A percentile compares a stretch with the other conserved stretches of the same genome.
Evolutionary conservation across 2,797 vertebrate genomes (phyloP).

Genomic region (Rhabdophis nuchalis): DNA sequence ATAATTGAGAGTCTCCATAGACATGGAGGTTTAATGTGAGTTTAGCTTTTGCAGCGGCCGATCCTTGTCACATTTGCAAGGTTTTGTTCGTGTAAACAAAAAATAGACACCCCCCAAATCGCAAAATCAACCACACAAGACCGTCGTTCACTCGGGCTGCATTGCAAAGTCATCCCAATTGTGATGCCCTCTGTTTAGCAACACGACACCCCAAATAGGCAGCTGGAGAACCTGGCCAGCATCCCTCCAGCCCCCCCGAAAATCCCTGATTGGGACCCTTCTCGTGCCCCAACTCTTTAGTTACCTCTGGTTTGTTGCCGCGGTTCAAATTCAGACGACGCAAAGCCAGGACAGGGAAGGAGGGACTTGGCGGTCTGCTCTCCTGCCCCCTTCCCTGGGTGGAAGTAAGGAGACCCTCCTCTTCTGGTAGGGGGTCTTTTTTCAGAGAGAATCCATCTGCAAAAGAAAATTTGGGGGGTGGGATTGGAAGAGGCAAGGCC

Average conservation of each 20-base stretch:
- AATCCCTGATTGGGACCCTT: background rate
- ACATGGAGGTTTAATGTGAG: too few species aligned
- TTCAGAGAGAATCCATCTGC: background rate
- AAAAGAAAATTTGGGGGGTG: background rate
- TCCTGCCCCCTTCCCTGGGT: rapidly evolving
- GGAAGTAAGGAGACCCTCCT: background rate
- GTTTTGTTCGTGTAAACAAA: too few species aligned
- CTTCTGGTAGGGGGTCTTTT: rapidly evolving
- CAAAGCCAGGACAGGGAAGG: conserved; percentile 39
- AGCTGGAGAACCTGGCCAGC: background rate
- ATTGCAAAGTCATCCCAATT: background rate
- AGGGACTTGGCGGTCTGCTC: background rate
- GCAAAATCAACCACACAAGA: too few species aligned
- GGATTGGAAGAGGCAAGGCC: rapidly evolving
- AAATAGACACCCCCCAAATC: too few species aligned
- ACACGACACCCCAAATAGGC: background rate
- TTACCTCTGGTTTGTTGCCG: background rate
- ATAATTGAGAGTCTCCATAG: too few species aligned
- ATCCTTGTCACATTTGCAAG: too few species aligned
- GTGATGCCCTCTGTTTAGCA: too few species aligned
- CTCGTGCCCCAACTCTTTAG: background rate
- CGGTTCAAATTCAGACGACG: conserved; percentile 9
- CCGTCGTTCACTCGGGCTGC: too few species aligned
- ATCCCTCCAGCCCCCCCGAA: background rate
- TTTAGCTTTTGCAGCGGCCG: too few species aligned